Evolutionary conservation across 2,888 invertebrate genomes (phyloP), one percentile per base, ranked within the genome.

Genomic region (Eristalis pertinax): DNA sequence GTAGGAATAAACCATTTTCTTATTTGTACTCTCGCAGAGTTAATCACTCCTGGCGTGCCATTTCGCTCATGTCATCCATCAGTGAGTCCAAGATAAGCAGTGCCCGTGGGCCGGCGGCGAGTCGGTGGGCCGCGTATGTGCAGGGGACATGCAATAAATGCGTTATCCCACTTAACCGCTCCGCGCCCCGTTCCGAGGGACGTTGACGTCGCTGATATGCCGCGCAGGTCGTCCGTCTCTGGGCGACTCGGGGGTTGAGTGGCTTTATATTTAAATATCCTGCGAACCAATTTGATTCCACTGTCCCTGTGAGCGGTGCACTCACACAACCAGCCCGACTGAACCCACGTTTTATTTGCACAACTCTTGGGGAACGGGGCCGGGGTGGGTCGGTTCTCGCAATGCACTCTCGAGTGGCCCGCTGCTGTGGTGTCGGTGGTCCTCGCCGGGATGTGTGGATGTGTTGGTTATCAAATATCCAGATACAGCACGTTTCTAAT

Each of bases 401-500:
- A 79, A 76, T 87, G 87, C 87, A 87, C 72, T 79, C 69, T n/a
- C n/a, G 56, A 43, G 58, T 63, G 50, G 4, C 5, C 7, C 43
- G 1, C 43, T 2, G 15, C 43, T 7, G 43, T n/a, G 8, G 1
- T 10, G 50, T 4, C 13, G 1, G 24, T 26, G 50, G 10, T 8
- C 50, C 50, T 50, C 24, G 60, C 7, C 15, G 63, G 43, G 41
- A 38, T 41, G 26, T 41, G 24, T 75, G 73, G 32, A 67, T 75
- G 86, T 79, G 78, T 87, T 79, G 87, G 87, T 79, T 84, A 67
- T 83, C 84, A 83, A 87, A 87, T 87, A 83, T 83, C 84, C 32
- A 87, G 87, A 87, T 87, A 87, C 72, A 78, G 87, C 87, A 87
- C 87, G 87, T 87, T 79, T 87, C 87, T 87, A 87, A 87, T 87